Conservation (phyloP, 2,888 invertebrate genomes). For the Augiades crinisus region DNA sequence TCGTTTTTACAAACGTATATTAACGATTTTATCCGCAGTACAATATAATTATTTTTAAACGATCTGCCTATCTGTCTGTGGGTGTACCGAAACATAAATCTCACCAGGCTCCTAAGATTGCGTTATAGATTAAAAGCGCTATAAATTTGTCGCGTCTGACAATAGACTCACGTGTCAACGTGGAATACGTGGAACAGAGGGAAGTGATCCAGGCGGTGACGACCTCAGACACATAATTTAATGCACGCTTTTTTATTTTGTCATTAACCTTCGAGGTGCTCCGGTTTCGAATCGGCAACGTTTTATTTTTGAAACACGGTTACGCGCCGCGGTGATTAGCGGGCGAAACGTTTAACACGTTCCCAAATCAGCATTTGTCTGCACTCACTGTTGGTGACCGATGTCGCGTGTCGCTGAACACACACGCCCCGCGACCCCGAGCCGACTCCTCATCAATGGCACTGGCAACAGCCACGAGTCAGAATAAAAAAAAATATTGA, state of each 20-base stretch:
- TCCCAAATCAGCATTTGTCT: slow-evolving; percentile 39
- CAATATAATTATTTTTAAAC: slow-evolving; percentile 1
- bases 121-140: slow-evolving; percentile 18
- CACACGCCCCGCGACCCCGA: slow-evolving; percentile 26
- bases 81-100: slow-evolving; percentile 17
- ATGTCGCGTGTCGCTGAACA: slow-evolving; percentile 35
- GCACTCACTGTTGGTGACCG: slow-evolving; percentile 40
- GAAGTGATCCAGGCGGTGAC: slow-evolving; percentile 51
- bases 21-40: slow-evolving; percentile 1
- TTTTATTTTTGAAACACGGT: slow-evolving; percentile 77
- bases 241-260: slow-evolving; percentile 76
- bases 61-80: slow-evolving; percentile 11
- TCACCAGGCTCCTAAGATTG: slow-evolving; percentile 20
- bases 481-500: slow-evolving; percentile 29
- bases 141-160: slow-evolving; percentile 22
- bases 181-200: slow-evolving; percentile 36
- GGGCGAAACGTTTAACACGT: slow-evolving; percentile 46
- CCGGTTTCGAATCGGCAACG: slow-evolving; percentile 75
- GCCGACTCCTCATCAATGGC: slow-evolving; percentile 28
- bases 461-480: slow-evolving; percentile 28
- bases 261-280: slow-evolving; percentile 79
- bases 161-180: slow-evolving; percentile 51
- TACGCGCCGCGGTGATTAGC: slow-evolving; percentile 60
- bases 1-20: too few species aligned
- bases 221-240: slow-evolving; percentile 61